Evolutionary conservation across 2,113 vertebrate genomes (phyloP).

Genomic region (Sylvia atricapilla): DNA sequence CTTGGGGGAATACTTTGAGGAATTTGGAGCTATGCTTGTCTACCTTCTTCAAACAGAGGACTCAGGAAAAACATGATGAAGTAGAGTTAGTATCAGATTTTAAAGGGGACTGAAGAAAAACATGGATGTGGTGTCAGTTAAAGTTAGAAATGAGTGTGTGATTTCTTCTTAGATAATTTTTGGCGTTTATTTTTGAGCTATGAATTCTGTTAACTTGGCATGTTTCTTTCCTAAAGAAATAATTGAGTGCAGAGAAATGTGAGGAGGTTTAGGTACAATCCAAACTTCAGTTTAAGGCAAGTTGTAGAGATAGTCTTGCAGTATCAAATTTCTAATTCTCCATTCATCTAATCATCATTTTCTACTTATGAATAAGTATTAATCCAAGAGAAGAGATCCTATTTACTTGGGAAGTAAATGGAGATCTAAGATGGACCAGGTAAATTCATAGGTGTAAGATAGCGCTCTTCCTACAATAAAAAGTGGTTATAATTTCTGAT

Average conservation of each 20-base stretch:
- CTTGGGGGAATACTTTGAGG: not conserved
- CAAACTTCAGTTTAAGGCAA: not conserved
- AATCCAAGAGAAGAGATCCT: not conserved
- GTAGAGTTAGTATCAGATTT: not conserved
- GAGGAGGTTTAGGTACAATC: not conserved
- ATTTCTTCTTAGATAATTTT: not conserved
- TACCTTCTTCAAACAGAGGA: not conserved
- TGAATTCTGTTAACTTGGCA: not conserved
- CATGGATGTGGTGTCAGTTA: not conserved
- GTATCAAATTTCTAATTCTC: not conserved
- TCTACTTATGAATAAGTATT: not conserved
- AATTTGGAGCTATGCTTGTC: not conserved
- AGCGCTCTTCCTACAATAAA: not conserved
- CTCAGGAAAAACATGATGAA: not conserved
- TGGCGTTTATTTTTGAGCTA: not conserved
- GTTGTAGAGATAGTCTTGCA: not conserved
- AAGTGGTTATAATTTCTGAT: not conserved
- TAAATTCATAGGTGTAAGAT: accelerated
- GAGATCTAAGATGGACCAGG: not conserved
- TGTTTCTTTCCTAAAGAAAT: not conserved
- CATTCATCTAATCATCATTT: not conserved
- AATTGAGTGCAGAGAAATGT: not conserved
- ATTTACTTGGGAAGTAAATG: not conserved
- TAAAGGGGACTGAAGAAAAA: not conserved
- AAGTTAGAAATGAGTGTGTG: not conserved